Percentiles rank a stretch among this genome's conserved stretches.
Conservation (phyloP, 2,113 vertebrate genomes). For the Varanus komodoensis region DNA sequence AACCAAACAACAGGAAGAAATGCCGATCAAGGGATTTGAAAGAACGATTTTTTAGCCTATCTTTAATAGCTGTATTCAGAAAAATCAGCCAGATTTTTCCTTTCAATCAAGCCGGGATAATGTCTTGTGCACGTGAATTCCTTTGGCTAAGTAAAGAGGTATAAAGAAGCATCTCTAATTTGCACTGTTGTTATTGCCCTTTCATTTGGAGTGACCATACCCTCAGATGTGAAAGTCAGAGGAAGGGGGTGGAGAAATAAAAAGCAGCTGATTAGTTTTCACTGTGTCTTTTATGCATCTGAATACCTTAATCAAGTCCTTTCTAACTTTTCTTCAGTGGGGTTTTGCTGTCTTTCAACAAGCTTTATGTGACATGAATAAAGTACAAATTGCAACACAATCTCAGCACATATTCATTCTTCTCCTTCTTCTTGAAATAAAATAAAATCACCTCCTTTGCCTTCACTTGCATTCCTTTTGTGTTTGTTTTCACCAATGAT, state of each 20-base stretch:
- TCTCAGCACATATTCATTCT: constrained; percentile 28
- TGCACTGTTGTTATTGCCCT: constrained; percentile 37
- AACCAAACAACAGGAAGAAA: constrained; percentile 15
- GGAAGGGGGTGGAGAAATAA: neutral
- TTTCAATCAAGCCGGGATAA: constrained; percentile 42
- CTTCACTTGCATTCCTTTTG: constrained; percentile 26
- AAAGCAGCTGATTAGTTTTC: neutral
- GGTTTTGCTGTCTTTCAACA: constrained; percentile 22
- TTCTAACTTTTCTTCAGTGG: constrained; percentile 6
- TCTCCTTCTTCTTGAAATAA: neutral
- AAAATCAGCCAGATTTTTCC: constrained; percentile 29
- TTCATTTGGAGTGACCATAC: constrained; percentile 15
- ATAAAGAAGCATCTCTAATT: constrained; percentile 35
- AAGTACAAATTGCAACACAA: constrained; percentile 42
- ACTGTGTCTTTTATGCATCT: constrained; percentile 11
- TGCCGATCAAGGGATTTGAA: constrained; percentile 19
- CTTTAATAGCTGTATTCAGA: constrained; percentile 11
- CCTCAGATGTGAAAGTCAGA: constrained; percentile 11
- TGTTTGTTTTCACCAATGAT: constrained; percentile 7
- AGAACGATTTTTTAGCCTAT: constrained; percentile 28
- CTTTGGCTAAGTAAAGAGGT: constrained; percentile 16
- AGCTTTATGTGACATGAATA: constrained; percentile 34
- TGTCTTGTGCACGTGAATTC: constrained; percentile 24
- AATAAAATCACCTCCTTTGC: constrained; percentile 11
- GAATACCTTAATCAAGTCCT: constrained; percentile 15